Base-by-base conservation (phyloP, 2,113 vertebrate species). In the Carlito syrichta region DNA sequence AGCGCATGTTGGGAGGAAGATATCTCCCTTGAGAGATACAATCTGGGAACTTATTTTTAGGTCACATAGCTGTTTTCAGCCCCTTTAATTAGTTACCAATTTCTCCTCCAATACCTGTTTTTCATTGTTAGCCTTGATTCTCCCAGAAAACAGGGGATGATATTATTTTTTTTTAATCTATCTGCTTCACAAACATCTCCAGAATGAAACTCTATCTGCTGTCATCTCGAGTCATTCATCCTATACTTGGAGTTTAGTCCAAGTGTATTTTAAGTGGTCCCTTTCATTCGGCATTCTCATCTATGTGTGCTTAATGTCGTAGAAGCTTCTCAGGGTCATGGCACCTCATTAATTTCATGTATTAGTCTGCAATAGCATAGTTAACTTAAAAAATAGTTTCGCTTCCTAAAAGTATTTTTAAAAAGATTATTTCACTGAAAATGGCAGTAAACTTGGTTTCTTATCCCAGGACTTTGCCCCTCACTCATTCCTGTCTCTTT, bases 61-160 rank as follows among this genome's bases (percentile, higher is more conserved):
- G 6, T 83, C 35, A 11, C 30, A 58, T 19, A 58, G 20, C 35
- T 73, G 8, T 77, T 45, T 40, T 35, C 11, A 52, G 48, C 12
- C 5, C 6, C 25, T 86, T 93, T 90, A 60, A 50, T 58, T 79
- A 45, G 77, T 52, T 91, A 35, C 38, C 38, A 60, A 23, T 82
- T 91, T 88, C n/a, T 48, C 30, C 48, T 73, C 83, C 78, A 87
- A 79, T 2, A 50, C 20, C 58, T 74, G 35, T 63, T 89, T 19
- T 91, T 93, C 52, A 66, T 60, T 54, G 45, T 62, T 5, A 16
- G 38, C 8, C 30, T 88, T 66, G 38, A 74, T 23, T 95, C 6
- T 35, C 54, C 50, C 60, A 50, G 71, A 78, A 96, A 95, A 93
- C n/a, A 66, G 82, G 86, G 16, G 54, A 88, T 79, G 77, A 82